A percentile compares a stretch with the other conserved stretches of the same genome.
Conservation (phyloP, 2,888 invertebrate genomes). For the Oxytorus armatus region DNA sequence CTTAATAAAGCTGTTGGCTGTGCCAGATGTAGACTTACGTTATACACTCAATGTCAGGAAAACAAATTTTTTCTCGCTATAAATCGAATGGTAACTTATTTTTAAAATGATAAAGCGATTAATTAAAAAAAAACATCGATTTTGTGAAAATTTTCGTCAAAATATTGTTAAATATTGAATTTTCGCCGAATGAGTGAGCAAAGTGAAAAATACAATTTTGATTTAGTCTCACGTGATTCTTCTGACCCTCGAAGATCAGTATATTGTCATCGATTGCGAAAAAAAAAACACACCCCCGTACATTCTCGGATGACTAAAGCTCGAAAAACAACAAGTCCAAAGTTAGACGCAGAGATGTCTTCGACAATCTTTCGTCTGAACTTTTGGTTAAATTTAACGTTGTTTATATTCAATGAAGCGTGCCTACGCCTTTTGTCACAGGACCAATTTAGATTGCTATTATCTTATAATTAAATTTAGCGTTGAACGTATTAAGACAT, state of each 20-base stretch:
- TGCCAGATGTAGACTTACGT: too few species aligned
- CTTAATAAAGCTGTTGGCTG: too few species aligned
- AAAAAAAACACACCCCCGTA: too few species aligned
- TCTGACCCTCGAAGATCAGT: conserved; percentile 7
- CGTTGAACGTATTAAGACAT: conserved; percentile 36
- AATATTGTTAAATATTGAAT: too few species aligned
- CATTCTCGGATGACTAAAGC: conserved; percentile 46
- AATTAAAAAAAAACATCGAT: too few species aligned
- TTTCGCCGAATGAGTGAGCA: not conserved
- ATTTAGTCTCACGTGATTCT: conserved; percentile 24
- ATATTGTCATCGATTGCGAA: conserved; percentile 30
- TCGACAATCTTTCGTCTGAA: conserved; percentile 33
- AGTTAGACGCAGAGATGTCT: conserved; percentile 21
- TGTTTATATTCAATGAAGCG: conserved; percentile 61
- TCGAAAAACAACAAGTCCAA: conserved; percentile 32
- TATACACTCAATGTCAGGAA: too few species aligned
- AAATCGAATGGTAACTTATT: too few species aligned
- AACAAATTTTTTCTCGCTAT: too few species aligned
- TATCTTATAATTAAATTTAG: conserved; percentile 64
- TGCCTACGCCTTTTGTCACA: conserved; percentile 65
- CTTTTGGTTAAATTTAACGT: conserved; percentile 68
- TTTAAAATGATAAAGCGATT: too few species aligned
- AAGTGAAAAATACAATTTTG: not conserved
- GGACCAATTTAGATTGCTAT: conserved; percentile 60
- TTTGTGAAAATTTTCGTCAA: too few species aligned